Percentiles rank a stretch among this genome's conserved stretches.
These are phyloP conservation scores for Catagonus wagneri DNA, from an alignment of 2,113 vertebrate species.

Conservation along the genomic window DNA sequence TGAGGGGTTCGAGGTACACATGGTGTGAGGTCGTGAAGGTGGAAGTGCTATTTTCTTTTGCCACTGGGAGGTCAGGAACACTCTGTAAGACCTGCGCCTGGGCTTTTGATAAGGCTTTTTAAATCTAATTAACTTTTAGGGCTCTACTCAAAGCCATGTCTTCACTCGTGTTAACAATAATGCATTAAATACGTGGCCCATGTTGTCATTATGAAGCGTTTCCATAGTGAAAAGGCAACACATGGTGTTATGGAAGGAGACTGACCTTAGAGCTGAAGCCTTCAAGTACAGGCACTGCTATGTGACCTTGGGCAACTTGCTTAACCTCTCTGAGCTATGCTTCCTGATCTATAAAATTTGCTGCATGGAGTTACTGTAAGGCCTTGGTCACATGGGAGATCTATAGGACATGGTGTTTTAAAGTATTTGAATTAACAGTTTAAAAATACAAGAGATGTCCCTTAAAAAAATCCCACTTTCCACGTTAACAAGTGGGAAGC, in stretches of 20 bases:
- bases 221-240: not conserved
- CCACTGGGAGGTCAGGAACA: constrained; percentile 12
- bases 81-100: not conserved
- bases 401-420: not conserved
- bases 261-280: not conserved
- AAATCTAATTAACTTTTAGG: not conserved
- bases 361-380: not conserved
- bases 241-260: not conserved
- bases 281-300: not conserved
- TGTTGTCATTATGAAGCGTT: not conserved
- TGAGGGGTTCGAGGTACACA: not conserved
- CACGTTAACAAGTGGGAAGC: not conserved
- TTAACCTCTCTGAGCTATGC: not conserved
- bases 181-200: rapidly evolving
- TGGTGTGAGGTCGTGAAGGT: not conserved
- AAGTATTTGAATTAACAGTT: not conserved
- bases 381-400: not conserved
- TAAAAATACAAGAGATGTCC: not conserved
- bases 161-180: not conserved
- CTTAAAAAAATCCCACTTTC: not conserved
- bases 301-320: not conserved
- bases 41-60: not conserved
- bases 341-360: not conserved
- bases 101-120: not conserved
- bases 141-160: not conserved